A percentile compares a stretch with the other conserved stretches of the same genome.
phyloP scores from a whole-genome alignment of 2,113 vertebrate genomes.

The Oreochromis spilurus region DNA sequence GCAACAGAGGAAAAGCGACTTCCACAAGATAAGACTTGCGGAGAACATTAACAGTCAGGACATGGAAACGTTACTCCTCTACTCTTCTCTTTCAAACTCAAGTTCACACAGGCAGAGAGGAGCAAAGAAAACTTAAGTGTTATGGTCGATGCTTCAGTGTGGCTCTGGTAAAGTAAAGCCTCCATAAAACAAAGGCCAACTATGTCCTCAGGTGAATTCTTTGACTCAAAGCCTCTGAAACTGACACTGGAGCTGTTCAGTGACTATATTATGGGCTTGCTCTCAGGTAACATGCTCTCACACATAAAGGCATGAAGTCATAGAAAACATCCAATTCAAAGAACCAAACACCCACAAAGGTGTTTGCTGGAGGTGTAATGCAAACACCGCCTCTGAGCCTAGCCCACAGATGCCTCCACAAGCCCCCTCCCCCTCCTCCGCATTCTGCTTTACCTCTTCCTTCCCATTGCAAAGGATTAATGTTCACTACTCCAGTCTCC shows the following conservation, averaged over 20 bases:
- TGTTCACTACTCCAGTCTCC: slow-evolving; percentile 32
- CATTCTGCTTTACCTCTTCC: slow-evolving; percentile 3
- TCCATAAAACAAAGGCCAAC: slow-evolving; percentile 40
- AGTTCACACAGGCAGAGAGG: slow-evolving; percentile 53
- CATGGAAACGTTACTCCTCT: slow-evolving; percentile 13
- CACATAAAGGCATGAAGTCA: slow-evolving; percentile 4
- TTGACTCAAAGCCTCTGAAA: slow-evolving; percentile 20
- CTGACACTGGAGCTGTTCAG: slow-evolving; percentile 43
- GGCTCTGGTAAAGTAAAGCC: slow-evolving; percentile 41
- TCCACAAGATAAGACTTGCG: slow-evolving; percentile 14
- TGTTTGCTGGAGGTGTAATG: not conserved
- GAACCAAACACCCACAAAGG: not conserved
- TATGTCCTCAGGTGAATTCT: slow-evolving; percentile 45
- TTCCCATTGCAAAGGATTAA: slow-evolving; percentile 39
- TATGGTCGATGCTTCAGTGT: slow-evolving; percentile 17
- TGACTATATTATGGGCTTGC: not conserved
- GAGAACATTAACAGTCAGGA: slow-evolving; percentile 43
- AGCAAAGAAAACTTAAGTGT: slow-evolving; percentile 15
- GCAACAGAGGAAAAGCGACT: not conserved
- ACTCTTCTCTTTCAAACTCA: slow-evolving; percentile 54
- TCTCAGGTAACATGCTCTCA: slow-evolving; percentile 39
- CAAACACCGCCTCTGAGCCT: not conserved
- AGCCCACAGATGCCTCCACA: not conserved
- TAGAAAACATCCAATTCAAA: not conserved
- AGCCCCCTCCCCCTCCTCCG: not conserved